Base-by-base conservation (phyloP, 2,797 vertebrate species). In the Scolopax rusticola region DNA sequence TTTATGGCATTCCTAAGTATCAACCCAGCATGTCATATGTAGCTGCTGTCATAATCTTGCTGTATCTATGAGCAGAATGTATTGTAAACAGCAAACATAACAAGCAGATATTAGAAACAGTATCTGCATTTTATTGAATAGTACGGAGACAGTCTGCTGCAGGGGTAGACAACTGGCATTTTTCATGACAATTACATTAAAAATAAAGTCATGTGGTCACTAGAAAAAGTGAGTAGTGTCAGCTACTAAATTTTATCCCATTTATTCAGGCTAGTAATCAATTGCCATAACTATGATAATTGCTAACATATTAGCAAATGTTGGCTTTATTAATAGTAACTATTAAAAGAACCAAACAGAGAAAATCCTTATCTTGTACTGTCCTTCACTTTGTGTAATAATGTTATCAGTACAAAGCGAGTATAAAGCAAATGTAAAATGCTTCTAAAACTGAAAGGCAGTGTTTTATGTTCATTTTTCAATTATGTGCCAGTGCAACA, bases 301-400 rank as follows among this genome's bases (percentile, higher is more conserved):
- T 64, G 36, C 36, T 36, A 36, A 36, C 36, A 47, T 45, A 12
- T 57, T 59, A 79, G 7, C 4, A 82, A 76, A 69, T n/a, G 12
- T 30, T 90, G 63, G 63, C 8, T 87, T 81, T 84, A 47, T 36
- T 73, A 73, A 36, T 11, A 47, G 12, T 15, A 70, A 27, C 2
- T 40, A 45, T 71, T 60, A 20, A 51, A 61, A 60, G 21, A 8
- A 0, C 0, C 1, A 63, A 6, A 4, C 7, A 73, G 38, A 20
- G 2, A 64, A 69, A 91, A 41, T 33, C 25, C 9, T 70, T 82
- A 51, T 54, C 4, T 7, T 47, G 7, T 54, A 15, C 24, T 63
- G 16, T 54, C 33, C 8, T 73, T 87, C 13, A 32, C 28, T 73
- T 68, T 60, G 5, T 64, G n/a, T 70, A 68, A 69, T 51, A 40